Percentiles rank a stretch among this genome's conserved stretches.
Evolutionary conservation across 2,888 invertebrate genomes (phyloP).

Genomic region (Calliphora vomitoria): DNA sequence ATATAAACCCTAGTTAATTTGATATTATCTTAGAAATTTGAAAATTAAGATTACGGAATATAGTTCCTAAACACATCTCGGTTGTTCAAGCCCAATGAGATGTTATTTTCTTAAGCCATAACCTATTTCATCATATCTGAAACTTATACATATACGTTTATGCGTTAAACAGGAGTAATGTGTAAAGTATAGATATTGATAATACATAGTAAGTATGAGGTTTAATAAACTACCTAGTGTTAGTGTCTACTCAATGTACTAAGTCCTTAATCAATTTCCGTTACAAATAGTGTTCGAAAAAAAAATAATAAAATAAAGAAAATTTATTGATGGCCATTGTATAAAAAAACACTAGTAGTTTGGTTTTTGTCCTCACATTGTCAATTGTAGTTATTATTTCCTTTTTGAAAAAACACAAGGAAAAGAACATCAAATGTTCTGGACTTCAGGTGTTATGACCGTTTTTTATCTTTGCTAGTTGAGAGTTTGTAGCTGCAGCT

Average conservation of each 20-base stretch:
- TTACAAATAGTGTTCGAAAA: constrained; percentile 60
- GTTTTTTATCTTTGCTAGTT: constrained; percentile 47
- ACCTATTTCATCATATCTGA: too few relatives aligned
- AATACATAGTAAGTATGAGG: neutral
- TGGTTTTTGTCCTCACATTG: constrained; percentile 74
- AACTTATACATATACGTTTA: too few relatives aligned
- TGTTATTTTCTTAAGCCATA: too few relatives aligned
- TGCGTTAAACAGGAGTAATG: neutral
- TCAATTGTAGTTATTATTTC: constrained; percentile 54
- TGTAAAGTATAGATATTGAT: neutral
- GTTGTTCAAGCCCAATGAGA: too few relatives aligned
- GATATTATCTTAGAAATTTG: too few relatives aligned
- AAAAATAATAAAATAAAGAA: constrained; percentile 72
- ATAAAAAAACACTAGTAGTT: constrained; percentile 73
- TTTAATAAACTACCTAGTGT: constrained; percentile 47
- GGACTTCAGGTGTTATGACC: constrained; percentile 69
- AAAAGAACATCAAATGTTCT: constrained; percentile 54
- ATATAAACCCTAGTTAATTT: too few relatives aligned
- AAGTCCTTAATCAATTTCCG: constrained; percentile 76
- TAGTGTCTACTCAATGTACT: constrained; percentile 65
- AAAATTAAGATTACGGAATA: too few relatives aligned
- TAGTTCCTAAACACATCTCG: too few relatives aligned
- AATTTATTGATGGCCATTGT: constrained; percentile 79
- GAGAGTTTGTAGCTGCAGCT: neutral
- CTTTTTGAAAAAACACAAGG: constrained; percentile 13